Percentiles rank a stretch among this genome's conserved stretches.
phyloP scores from a whole-genome alignment of 2,888 invertebrate genomes.

The Steinernema scapterisci region DNA sequence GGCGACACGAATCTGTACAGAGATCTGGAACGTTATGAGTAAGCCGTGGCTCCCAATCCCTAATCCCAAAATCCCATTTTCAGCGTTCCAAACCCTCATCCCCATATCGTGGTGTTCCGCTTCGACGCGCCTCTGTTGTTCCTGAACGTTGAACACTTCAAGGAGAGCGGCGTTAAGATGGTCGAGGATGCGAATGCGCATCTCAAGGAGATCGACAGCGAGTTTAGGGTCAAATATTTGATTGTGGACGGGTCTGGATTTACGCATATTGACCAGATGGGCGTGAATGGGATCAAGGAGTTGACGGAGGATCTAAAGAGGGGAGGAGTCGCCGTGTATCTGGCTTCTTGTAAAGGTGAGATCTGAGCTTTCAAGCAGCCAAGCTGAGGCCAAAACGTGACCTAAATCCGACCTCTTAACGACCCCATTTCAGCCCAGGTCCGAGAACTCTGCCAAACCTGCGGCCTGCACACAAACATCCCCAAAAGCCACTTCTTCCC shows the following conservation, averaged over 20 bases:
- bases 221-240: background rate
- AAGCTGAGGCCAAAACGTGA: too few species aligned
- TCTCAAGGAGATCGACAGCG: background rate
- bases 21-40: slow-evolving; percentile 23
- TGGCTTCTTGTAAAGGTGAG: slow-evolving; percentile 21
- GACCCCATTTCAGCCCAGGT: background rate
- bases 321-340: background rate
- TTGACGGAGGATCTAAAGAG: slow-evolving; percentile 39
- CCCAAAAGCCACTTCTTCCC: slow-evolving; percentile 18
- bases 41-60: background rate
- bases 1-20: slow-evolving; percentile 35
- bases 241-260: slow-evolving; percentile 35
- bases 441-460: slow-evolving; percentile 10
- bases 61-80: too few species aligned
- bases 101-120: slow-evolving; percentile 58
- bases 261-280: slow-evolving; percentile 54
- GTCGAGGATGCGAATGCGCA: background rate
- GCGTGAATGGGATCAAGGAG: slow-evolving; percentile 53
- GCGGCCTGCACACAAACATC: background rate
- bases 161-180: slow-evolving; percentile 58
- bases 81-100: slow-evolving; percentile 25
- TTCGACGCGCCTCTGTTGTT: slow-evolving; percentile 70
- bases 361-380: too few species aligned
- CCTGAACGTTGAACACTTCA: slow-evolving; percentile 70
- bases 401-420: too few species aligned